phyloP scores from a whole-genome alignment of 1,140 invertebrate species.

The Bacillus rossius region DNA sequence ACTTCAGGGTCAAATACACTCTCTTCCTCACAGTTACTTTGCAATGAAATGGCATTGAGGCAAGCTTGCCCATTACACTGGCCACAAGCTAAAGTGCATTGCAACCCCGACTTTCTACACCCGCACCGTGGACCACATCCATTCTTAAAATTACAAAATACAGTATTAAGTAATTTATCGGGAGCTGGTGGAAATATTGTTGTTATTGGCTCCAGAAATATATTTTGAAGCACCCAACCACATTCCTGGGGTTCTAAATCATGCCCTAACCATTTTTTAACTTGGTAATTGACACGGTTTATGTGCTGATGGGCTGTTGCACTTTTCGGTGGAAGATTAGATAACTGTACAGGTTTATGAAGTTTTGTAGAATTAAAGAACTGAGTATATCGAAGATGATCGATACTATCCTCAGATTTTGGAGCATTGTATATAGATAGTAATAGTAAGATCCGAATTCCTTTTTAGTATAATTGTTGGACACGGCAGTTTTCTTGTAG shows the following conservation, averaged over 20 bases:
- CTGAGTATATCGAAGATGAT: too few relatives aligned
- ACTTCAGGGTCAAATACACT: too few relatives aligned
- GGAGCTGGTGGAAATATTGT: slow-evolving; percentile 32
- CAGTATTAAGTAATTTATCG: slow-evolving; percentile 14
- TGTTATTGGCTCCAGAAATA: slow-evolving; percentile 33
- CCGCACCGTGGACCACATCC: not conserved
- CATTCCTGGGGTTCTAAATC: slow-evolving; percentile 37
- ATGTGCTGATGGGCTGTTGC: slow-evolving; percentile 18
- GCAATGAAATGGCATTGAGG: not conserved
- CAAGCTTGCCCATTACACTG: not conserved
- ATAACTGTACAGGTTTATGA: slow-evolving; percentile 7
- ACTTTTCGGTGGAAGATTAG: slow-evolving; percentile 21
- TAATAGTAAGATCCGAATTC: too few relatives aligned
- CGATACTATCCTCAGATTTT: too few relatives aligned
- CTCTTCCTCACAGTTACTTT: too few relatives aligned
- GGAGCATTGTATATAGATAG: too few relatives aligned
- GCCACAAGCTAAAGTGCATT: not conserved
- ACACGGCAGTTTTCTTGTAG: too few relatives aligned
- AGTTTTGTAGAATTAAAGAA: slow-evolving; percentile 4
- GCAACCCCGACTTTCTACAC: not conserved
- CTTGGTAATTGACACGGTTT: slow-evolving; percentile 39
- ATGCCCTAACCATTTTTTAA: slow-evolving; percentile 38
- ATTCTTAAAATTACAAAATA: not conserved
- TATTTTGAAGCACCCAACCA: slow-evolving; percentile 33
- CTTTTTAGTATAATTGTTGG: too few relatives aligned